Conservation (phyloP, 2,797 vertebrate genomes). For the Epinephelus awoara region DNA sequence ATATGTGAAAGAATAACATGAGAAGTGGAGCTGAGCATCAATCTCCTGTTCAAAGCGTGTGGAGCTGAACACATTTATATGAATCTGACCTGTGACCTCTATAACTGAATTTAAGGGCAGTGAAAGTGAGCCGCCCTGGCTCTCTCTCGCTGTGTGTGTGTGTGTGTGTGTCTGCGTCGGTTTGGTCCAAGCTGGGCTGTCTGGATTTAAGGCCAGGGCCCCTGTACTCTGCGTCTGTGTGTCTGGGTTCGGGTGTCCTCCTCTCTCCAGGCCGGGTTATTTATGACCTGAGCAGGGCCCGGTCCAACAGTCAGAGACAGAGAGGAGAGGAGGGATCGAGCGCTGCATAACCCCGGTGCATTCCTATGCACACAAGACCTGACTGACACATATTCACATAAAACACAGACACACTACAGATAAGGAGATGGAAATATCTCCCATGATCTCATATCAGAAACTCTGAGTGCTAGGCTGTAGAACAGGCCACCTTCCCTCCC, state of each 20-base stretch:
- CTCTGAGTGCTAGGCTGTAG: slow-evolving; percentile 28
- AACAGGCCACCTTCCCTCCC: slow-evolving; percentile 37
- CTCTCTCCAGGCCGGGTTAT: slow-evolving; percentile 72
- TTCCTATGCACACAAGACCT: slow-evolving; percentile 60
- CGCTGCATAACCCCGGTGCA: slow-evolving; percentile 37
- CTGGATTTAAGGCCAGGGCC: slow-evolving; percentile 67
- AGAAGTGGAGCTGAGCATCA: slow-evolving; percentile 50
- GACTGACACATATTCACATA: slow-evolving; percentile 50
- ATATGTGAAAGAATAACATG: slow-evolving; percentile 54
- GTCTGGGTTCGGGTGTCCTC: slow-evolving; percentile 74
- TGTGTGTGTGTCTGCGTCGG: slow-evolving; percentile 39
- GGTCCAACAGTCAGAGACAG: slow-evolving; percentile 60
- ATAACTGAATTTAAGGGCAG: slow-evolving; percentile 57
- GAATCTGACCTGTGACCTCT: slow-evolving; percentile 64
- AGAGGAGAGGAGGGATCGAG: slow-evolving; percentile 49
- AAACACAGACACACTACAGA: slow-evolving; percentile 58
- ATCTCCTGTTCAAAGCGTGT: slow-evolving; percentile 54
- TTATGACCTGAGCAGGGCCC: slow-evolving; percentile 71
- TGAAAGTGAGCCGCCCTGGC: slow-evolving; percentile 51
- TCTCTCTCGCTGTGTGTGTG: background rate
- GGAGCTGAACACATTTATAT: slow-evolving; percentile 59
- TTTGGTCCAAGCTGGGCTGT: slow-evolving; percentile 53
- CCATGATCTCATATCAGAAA: slow-evolving; percentile 64
- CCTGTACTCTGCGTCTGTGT: slow-evolving; percentile 52
- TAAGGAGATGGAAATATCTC: slow-evolving; percentile 73